Percentiles rank a stretch among this genome's conserved stretches.
Conservation (phyloP, 2,797 vertebrate genomes). For the Sebastes glaucus region DNA sequence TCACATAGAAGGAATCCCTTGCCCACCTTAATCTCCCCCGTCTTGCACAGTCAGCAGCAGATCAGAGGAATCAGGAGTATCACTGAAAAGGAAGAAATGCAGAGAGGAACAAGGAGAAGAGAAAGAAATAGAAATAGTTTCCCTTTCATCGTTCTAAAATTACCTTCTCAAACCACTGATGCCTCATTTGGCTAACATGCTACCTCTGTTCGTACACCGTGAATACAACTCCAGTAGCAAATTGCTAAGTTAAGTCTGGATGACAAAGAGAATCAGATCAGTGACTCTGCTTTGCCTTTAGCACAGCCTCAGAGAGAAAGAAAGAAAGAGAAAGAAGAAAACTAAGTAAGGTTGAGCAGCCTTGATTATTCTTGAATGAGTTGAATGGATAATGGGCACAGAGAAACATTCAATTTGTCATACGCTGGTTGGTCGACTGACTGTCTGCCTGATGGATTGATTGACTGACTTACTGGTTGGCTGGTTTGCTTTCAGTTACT, state of each 20-base stretch:
- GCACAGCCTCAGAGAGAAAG: not conserved
- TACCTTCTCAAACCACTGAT: conserved; percentile 35
- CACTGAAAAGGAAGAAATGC: conserved; percentile 21
- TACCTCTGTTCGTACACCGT: conserved; percentile 44
- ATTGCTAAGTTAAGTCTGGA: conserved; percentile 48
- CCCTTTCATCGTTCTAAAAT: conserved; percentile 22
- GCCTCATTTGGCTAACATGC: conserved; percentile 64
- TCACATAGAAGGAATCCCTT: conserved; percentile 30
- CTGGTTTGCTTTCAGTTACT: conserved; percentile 43
- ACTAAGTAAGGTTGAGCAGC: not conserved
- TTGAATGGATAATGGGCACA: conserved; percentile 48
- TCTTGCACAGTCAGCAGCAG: conserved; percentile 44
- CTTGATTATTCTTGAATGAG: conserved; percentile 62
- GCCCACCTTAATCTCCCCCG: conserved; percentile 19
- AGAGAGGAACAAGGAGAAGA: not conserved
- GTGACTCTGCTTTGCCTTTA: conserved; percentile 30
- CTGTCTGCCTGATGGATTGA: conserved; percentile 46
- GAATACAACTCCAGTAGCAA: conserved; percentile 39
- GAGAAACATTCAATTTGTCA: conserved; percentile 65
- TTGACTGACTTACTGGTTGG: conserved; percentile 34
- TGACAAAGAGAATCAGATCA: conserved; percentile 59
- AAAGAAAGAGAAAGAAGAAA: not conserved
- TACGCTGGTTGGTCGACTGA: conserved; percentile 26
- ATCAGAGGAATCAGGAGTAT: conserved; percentile 7
- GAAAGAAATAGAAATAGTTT: not conserved